Evolutionary conservation across 2,888 invertebrate genomes (phyloP), one percentile per base, ranked within the genome.

Genomic region (Parascotia fuliginaria): DNA sequence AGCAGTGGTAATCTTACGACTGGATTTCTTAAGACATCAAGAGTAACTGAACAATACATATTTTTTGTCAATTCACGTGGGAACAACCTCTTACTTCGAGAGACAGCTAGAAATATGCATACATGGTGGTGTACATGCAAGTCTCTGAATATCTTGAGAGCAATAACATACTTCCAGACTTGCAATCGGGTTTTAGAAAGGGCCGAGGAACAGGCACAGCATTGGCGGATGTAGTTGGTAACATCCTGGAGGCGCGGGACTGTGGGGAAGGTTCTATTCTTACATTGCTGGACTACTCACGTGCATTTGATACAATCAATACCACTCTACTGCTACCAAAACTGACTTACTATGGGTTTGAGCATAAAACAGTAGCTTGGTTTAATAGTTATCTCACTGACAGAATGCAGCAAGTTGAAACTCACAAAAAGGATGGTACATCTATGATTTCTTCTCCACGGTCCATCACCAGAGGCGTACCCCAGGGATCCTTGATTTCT

Each of bases 271-370:
- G 51, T 0, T 53, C 57, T 0, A 32, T 59, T 0, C 11, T 66
- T 1, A 42, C 45, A 0, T 9, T 67, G 9, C 38, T 64, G 0
- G 64, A 64, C 32, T 64, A 45, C 27, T 60, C 61, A 0, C 42
- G 62, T 3, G 65, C 65, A 0, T 60, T 65, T 37, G 65, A 65
- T 28, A 16, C 27, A 0, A 55, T 62, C 3, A 56, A 61, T 33
- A 34, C 27, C 0, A 7, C 39, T 0, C 31, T 62, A 0, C 14
- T 60, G 0, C 13, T 62, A 0, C 56, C 59, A 0, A 63, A 63
- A 29, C 16, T 63, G 5, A 6, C 34, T 0, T 61, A 31, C 27
- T 63, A 66, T 27, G 61, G 0, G n/a, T 58, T 61, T 40, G 34
- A 53, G 5, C 0, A 2, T 2, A 5, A 32, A 0, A 7, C n/a